phyloP scores from a whole-genome alignment of 2,888 invertebrate species.

The Orchesella flavescens region DNA sequence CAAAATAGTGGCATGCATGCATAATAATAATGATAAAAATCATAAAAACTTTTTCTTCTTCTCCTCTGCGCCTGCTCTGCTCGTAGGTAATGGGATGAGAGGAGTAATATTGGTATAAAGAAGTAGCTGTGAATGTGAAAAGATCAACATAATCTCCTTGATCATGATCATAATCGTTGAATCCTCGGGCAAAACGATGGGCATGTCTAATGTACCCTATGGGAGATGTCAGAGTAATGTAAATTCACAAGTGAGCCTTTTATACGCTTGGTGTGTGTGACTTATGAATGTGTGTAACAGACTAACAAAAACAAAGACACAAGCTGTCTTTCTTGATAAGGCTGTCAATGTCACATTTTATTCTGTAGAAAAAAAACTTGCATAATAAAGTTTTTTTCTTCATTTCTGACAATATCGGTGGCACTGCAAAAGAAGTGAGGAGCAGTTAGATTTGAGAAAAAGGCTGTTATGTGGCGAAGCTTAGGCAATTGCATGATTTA shows the following conservation, averaged over 20 bases:
- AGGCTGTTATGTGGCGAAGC: no score
- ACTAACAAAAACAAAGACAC: constrained; percentile 46
- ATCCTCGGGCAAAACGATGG: constrained; percentile 46
- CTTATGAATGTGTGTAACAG: constrained; percentile 58
- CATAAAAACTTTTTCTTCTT: no score
- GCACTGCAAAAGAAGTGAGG: no score
- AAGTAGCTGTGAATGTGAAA: constrained; percentile 61
- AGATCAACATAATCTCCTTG: constrained; percentile 44
- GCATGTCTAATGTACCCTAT: constrained; percentile 57
- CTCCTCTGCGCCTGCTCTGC: no score
- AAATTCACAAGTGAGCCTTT: constrained; percentile 56
- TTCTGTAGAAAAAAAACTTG: background rate
- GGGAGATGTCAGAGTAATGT: constrained; percentile 62
- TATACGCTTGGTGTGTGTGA: constrained; percentile 53
- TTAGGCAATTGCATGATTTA: no score
- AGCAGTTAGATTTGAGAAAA: no score
- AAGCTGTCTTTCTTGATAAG: constrained; percentile 49
- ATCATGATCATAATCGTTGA: constrained; percentile 57
- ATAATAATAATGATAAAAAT: background rate
- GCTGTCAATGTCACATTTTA: constrained; percentile 58
- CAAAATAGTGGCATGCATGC: constrained; percentile 12
- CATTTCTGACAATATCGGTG: background rate
- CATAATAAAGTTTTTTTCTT: background rate
- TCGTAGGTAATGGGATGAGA: background rate
- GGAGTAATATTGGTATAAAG: constrained; percentile 9